Base-by-base conservation (phyloP, 2,113 vertebrate genomes). In the Oreotrochilus melanogaster region DNA sequence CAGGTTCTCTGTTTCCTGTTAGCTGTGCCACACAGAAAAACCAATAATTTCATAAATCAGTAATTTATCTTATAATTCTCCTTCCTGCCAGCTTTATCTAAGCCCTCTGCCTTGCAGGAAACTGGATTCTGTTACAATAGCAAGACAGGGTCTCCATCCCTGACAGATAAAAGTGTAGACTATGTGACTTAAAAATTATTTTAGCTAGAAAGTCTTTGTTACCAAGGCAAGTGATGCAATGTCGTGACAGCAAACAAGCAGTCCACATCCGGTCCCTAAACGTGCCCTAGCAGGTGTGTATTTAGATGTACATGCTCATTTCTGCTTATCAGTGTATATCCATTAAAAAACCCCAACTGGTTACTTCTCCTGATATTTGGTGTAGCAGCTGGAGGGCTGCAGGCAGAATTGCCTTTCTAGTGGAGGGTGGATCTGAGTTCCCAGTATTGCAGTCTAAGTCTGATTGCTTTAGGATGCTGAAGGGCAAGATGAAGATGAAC, bases 41-140 rank as follows among this genome's bases (percentile, higher is more conserved):
- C 45, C 39, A 70, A 81, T 89, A 10, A 74, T 87, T 89, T 87
- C 78, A 50, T 78, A 85, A 85, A 51, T 58, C 30, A 48, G 56
- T 71, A 61, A 57, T 74, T 73, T 69, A 9, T 78, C 47, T 88
- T 90, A 61, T 57, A 35, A 2, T 84, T 54, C 78, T 50, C 19
- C 48, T 78, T 85, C 45, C 65, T 65, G 21, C 19, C 50, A 78
- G 45, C 31, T 69, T 78, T 78, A 61, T 78, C 78, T 85, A 66
- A 81, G 23, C 19, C 5, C 11, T 47, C 83, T 62, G 18, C 74
- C 64, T 83, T 80, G 42, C 47, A 88, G 91, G 13, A 81, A 78
- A 53, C 35, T 76, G 51, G 30, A 87, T 23, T 48, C 42, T 86
- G 28, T 76, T 54, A 53, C 42, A 50, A 15, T 18, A 80, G 50